Conservation (phyloP, 1,140 invertebrate genomes). For the Charaxes varanes region DNA sequence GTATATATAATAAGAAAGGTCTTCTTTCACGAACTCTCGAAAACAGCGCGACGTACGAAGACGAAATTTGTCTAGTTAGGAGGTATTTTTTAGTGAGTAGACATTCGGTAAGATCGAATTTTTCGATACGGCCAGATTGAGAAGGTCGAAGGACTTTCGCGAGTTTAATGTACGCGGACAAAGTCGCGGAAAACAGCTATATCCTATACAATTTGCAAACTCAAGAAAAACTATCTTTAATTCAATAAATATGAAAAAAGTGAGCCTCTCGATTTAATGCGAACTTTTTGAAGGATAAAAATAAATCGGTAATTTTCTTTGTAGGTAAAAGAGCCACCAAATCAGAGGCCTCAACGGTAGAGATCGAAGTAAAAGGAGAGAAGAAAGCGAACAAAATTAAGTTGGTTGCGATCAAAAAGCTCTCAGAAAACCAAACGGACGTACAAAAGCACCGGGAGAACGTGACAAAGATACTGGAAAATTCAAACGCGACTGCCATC, state of each 20-base stretch:
- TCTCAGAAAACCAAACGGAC: conserved; percentile 8
- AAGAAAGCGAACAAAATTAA: conserved; percentile 1
- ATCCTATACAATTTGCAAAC: too few relatives aligned
- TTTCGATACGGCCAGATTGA: too few relatives aligned
- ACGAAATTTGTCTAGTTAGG: too few relatives aligned
- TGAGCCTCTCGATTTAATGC: neutral
- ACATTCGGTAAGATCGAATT: too few relatives aligned
- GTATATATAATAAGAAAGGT: too few relatives aligned
- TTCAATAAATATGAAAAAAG: neutral
- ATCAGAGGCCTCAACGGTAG: conserved; percentile 1
- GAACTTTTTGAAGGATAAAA: neutral
- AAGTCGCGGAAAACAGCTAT: too few relatives aligned
- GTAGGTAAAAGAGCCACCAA: conserved; percentile 5
- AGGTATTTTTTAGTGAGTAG: too few relatives aligned
- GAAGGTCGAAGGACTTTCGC: too few relatives aligned
- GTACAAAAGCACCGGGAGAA: conserved; percentile 23
- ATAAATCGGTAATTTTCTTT: conserved; percentile 6
- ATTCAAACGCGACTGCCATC: conserved; percentile 43
- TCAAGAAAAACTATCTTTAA: too few relatives aligned
- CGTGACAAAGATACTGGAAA: conserved; percentile 27
- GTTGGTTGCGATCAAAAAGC: conserved; percentile 9
- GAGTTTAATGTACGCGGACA: too few relatives aligned
- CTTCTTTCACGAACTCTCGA: too few relatives aligned
- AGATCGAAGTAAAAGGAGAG: conserved; percentile 1
- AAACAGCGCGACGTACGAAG: too few relatives aligned